A percentile compares a stretch with the other conserved stretches of the same genome.
These are phyloP conservation scores for Acipenser ruthenus DNA, from an alignment of 2,797 vertebrate genomes.

Conservation along the genomic window DNA sequence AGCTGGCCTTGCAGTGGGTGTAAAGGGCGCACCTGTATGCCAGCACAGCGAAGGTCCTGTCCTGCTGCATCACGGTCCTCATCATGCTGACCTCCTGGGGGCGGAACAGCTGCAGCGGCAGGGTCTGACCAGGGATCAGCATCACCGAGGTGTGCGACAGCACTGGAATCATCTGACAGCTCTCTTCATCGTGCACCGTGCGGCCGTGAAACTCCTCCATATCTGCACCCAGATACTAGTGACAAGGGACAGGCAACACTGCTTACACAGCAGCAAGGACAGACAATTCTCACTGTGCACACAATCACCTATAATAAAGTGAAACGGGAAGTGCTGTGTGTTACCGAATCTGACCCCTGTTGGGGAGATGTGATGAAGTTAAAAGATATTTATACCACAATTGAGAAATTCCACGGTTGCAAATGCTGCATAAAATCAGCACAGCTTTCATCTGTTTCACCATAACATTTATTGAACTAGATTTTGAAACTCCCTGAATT, in stretches of 20 bases:
- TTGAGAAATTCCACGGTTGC: no score
- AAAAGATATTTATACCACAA: no score
- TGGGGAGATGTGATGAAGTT: no score
- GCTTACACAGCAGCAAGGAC: neutral
- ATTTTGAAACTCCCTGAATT: no score
- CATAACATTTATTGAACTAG: no score
- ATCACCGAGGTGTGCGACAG: constrained; percentile 82
- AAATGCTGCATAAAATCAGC: no score
- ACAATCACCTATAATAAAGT: no score
- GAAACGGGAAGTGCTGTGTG: no score
- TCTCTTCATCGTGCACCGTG: constrained; percentile 90
- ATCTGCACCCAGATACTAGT: constrained; percentile 86
- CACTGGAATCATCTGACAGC: constrained; percentile 85
- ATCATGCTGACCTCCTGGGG: constrained; percentile 98
- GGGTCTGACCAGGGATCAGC: constrained; percentile 88
- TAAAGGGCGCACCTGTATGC: constrained; percentile 74
- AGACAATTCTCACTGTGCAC: neutral
- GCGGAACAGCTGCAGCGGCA: constrained; percentile 88
- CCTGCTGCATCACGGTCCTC: constrained; percentile 82
- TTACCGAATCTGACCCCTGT: no score
- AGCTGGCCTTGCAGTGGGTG: neutral
- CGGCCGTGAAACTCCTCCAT: constrained; percentile 98
- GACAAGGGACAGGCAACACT: neutral
- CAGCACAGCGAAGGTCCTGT: constrained; percentile 93
- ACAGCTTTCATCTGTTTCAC: no score